Evolutionary conservation across 2,797 vertebrate species (phyloP), one percentile per base, ranked within the genome.

Genomic region (Sitta carolinensis): DNA sequence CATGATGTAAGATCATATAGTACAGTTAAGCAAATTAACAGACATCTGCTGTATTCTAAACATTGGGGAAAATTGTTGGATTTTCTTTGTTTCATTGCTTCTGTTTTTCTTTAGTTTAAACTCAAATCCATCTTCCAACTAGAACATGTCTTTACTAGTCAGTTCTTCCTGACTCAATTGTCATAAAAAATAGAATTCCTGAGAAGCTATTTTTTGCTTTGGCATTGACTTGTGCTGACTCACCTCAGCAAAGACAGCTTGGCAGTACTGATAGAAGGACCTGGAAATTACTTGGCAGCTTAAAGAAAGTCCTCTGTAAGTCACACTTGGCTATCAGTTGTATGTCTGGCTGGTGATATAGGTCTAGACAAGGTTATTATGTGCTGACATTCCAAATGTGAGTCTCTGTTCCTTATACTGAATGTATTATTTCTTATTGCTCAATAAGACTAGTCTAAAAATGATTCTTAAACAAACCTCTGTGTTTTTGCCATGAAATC

Each of bases 281-380:
- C 59, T 79, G 38, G 22, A 78, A 96, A 78, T 32, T 75, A 62
- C 36, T 94, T 93, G 59, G 55, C 70, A 79, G 30, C 12, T 62
- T 76, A 67, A 80, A 80, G 27, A 27, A 81, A 61, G 30, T 80
- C 36, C 8, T 84, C 58, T 67, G 0, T 86, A 87, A 70, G 69
- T 84, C 73, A 69, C 62, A 81, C 64, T 88, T 95, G 83, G 80
- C 74, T 82, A 81, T 48, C 67, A 72, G 6, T 48, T 70, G 8
- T 64, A 45, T 36, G 67, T 87, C 90, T 95, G 84, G 73, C 51
- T n/a, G 23, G 48, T 32, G 34, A 81, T 82, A 82, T 48, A 95
- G 74, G 93, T 93, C 92, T 96, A 94, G 92, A 92, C 59, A 43
- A 67, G 57, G 23, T 57, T 87, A 64, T 70, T 80, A 66, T 22